Conservation (phyloP, 2,888 invertebrate species). For the Polyommatus iphigenia region DNA sequence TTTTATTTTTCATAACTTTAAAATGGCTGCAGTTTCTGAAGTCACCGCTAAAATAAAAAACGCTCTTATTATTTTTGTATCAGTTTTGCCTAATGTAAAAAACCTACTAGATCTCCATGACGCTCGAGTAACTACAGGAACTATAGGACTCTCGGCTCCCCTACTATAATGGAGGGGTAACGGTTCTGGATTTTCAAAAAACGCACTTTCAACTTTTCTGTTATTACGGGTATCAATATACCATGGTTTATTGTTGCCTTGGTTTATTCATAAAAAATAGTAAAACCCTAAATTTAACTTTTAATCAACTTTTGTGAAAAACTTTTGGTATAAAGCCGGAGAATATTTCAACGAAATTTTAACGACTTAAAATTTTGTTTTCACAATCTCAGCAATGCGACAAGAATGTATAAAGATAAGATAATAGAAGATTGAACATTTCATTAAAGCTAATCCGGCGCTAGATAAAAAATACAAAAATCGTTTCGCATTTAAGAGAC, state of each 20-base stretch:
- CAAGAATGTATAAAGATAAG: constrained; percentile 19
- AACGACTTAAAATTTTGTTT: background rate
- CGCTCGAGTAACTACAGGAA: no score
- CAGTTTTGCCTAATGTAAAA: no score
- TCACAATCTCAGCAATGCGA: background rate
- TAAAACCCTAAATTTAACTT: background rate
- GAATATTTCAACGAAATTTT: background rate
- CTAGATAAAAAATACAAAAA: constrained; percentile 16
- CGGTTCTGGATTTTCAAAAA: background rate
- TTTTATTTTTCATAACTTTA: no score
- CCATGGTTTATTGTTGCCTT: background rate
- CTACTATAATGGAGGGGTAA: no score
- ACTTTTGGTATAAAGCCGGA: background rate
- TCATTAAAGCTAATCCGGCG: constrained; percentile 3
- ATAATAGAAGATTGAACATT: constrained; percentile 18
- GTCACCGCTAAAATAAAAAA: no score
- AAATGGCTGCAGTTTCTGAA: no score
- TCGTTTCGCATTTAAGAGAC: background rate
- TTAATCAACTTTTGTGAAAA: background rate
- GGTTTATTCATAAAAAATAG: background rate
- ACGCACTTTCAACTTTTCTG: background rate
- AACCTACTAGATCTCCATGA: no score
- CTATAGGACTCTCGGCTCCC: no score
- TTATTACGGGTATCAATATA: background rate
- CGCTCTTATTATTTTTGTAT: no score